Conservation (phyloP, 1,140 invertebrate genomes). For the Bombus cullumanus region DNA sequence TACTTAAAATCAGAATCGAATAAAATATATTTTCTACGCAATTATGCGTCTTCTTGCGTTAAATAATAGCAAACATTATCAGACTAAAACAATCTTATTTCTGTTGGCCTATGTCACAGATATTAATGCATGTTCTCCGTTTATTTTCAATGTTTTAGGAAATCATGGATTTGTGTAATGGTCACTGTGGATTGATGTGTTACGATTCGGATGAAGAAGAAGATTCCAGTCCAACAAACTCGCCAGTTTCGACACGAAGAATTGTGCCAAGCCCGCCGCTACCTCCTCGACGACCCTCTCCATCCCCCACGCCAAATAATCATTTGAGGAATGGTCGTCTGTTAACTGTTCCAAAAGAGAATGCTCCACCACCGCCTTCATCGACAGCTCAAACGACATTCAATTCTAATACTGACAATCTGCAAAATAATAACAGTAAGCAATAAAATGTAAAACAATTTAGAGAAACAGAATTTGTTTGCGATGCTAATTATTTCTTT, state of each 20-base stretch:
- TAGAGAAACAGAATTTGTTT: neutral
- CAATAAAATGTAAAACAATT: neutral
- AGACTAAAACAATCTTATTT: neutral
- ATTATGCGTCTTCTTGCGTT: neutral
- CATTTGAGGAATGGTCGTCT: constrained; percentile 77
- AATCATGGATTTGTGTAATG: constrained; percentile 81
- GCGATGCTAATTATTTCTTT: neutral
- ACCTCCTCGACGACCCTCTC: constrained; percentile 86
- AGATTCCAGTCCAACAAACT: constrained; percentile 84
- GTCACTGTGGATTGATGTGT: constrained; percentile 77
- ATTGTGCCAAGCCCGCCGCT: constrained; percentile 85
- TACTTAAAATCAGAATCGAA: neutral
- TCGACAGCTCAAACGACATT: constrained; percentile 74
- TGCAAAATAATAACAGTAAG: constrained; percentile 78
- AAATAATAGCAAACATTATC: neutral
- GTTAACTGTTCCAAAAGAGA: constrained; percentile 82
- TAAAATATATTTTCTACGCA: neutral
- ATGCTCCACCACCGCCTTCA: constrained; percentile 74
- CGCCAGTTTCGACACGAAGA: constrained; percentile 77
- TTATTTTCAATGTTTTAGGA: constrained; percentile 73
- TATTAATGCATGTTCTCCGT: neutral
- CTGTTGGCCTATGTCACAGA: neutral
- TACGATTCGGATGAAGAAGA: constrained; percentile 79
- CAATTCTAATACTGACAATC: constrained; percentile 72
- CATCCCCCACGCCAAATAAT: constrained; percentile 78